These are phyloP conservation scores for Apamea sordens DNA, from an alignment of 2,888 invertebrate genomes.

Conservation along the genomic window DNA sequence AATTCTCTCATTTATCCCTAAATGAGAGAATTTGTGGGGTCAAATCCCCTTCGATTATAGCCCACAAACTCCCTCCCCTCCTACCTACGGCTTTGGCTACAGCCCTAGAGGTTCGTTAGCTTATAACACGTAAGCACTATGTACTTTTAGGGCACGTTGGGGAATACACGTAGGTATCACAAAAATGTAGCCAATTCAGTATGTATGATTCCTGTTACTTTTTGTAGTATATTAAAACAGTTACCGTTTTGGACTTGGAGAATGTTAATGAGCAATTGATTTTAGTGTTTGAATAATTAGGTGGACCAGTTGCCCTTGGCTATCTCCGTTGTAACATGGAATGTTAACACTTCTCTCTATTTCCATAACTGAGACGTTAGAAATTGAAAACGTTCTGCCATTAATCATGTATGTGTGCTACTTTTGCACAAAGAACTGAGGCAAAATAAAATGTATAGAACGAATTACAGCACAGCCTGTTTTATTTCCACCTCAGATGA, in stretches of 20 bases:
- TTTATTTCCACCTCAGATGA: background rate
- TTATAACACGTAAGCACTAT: background rate
- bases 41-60: background rate
- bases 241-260: constrained; percentile 3
- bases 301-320: constrained; percentile 45
- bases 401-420: background rate
- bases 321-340: constrained; percentile 22
- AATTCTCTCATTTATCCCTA: background rate
- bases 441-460: background rate
- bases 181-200: background rate
- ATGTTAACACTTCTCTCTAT: constrained; percentile 11
- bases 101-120: background rate
- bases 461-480: background rate
- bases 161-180: background rate
- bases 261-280: constrained; percentile 38
- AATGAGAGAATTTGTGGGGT: too few species aligned
- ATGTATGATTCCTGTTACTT: background rate
- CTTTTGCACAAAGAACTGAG: constrained; percentile 2
- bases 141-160: background rate
- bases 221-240: constrained; percentile 2
- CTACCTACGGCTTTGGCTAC: background rate
- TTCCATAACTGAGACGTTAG: constrained; percentile 2
- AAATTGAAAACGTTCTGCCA: background rate
- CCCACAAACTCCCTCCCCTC: background rate
- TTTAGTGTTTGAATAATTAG: constrained; percentile 37